Evolutionary conservation across 92 coral and sea anemone species (phyloP).

Genomic region (Phenganax subtilis): DNA sequence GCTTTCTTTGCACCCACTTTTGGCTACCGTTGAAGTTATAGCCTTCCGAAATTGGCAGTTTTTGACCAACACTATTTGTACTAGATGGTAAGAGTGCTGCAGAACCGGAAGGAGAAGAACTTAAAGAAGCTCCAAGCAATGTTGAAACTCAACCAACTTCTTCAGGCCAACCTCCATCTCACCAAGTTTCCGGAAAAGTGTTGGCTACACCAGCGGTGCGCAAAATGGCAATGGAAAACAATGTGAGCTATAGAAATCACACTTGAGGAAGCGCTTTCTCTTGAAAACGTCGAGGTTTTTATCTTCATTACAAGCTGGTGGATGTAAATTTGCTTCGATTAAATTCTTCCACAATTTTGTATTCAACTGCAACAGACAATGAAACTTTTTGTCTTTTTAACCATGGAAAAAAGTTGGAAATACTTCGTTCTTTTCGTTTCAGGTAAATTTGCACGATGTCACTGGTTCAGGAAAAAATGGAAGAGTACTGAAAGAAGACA

Average conservation of each 20-base stretch:
- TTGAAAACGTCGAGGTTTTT: no score
- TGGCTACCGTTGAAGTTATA: no score
- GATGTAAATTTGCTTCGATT: no score
- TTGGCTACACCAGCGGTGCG: constrained; percentile 95
- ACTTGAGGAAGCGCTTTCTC: no score
- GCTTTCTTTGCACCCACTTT: no score
- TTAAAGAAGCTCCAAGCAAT: constrained; percentile 27
- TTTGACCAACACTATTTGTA: background rate
- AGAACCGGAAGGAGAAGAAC: background rate
- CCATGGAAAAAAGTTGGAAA: no score
- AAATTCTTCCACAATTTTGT: no score
- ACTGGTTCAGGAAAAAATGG: constrained; percentile 87
- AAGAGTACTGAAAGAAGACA: constrained; percentile 82
- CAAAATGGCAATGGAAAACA: constrained; percentile 78
- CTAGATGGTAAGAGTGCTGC: constrained; percentile 18
- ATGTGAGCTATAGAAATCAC: constrained; percentile 47
- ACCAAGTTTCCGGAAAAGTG: constrained; percentile 48
- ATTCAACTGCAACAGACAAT: no score
- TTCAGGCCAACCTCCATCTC: constrained; percentile 34
- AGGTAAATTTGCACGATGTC: constrained; percentile 67
- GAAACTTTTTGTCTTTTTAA: no score
- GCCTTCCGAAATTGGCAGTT: no score
- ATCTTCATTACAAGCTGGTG: no score
- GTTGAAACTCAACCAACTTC: constrained; percentile 64
- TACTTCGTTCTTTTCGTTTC: background rate